Base-by-base conservation (phyloP, 2,888 invertebrate genomes). In the Hydraecia micacea region DNA sequence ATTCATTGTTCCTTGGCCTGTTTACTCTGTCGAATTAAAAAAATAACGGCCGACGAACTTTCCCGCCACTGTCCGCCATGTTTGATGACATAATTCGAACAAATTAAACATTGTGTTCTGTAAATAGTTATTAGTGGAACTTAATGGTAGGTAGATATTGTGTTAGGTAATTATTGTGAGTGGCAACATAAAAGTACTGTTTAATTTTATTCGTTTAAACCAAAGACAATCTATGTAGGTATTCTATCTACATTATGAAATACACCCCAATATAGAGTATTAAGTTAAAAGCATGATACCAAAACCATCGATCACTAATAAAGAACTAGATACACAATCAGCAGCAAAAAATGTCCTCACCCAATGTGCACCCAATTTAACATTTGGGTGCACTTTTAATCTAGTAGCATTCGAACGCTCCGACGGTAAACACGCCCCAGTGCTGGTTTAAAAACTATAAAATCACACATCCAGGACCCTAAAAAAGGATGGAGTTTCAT, bases 1-100 rank as follows among this genome's bases (percentile, higher is more conserved):
- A 84, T 75, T 84, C 86, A 80, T 83, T 87, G 82, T 86, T 82
- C 70, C 79, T 79, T 78, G 80, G 78, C 73, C 79, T 81, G 79
- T 82, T 79, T 86, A 84, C 76, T 71, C 84, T 68, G 84, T 79
- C 69, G 72, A 86, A 87, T 83, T 77, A 87, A 88, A 87, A 85
- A 87, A 86, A 79, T 73, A 80, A 78, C 49, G 46, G 65, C 71
- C 28, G 55, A 73, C 63, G 18, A 74, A 76, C 66, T 80, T 86
- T 82, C 68, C 67, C 58, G 75, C 84, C 49, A 60, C 32, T 66
- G 66, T 69, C 85, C 69, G 71, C 79, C 73, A 79, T 84, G 6
- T 74, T 86, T 75, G 32, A 58, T 74, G 68, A 55, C 66, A 62
- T 36, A 21, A 65, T 70, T 49, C 36, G 9, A n/a, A 71, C 15